phyloP scores from a whole-genome alignment of 2,113 vertebrate genomes.

The Noturus placidus region DNA sequence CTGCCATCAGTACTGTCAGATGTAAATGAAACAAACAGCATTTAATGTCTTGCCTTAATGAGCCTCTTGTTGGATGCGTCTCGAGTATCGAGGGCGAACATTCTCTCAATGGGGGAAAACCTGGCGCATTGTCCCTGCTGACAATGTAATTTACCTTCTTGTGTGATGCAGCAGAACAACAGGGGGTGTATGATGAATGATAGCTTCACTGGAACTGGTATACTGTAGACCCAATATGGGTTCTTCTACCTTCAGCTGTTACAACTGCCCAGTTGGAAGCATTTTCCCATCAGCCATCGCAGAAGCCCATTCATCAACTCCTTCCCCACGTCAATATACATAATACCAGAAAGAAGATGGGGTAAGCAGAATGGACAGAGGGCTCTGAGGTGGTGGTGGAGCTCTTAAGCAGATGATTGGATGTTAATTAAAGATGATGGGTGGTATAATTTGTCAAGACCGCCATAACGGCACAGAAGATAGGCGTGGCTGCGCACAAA shows the following conservation, averaged over 20 bases:
- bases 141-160: conserved; percentile 58
- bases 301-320: conserved; percentile 39
- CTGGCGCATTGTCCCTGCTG: conserved; percentile 49
- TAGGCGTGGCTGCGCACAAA: not conserved
- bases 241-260: conserved; percentile 14
- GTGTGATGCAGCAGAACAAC: conserved; percentile 24
- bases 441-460: conserved; percentile 6
- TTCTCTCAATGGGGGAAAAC: conserved; percentile 31
- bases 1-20: conserved; percentile 50
- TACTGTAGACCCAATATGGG: conserved; percentile 20
- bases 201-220: conserved; percentile 32
- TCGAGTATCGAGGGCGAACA: conserved; percentile 29
- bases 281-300: conserved; percentile 25
- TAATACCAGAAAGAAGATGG: not conserved
- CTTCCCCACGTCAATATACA: conserved; percentile 27
- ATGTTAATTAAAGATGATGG: conserved; percentile 51
- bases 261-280: conserved; percentile 13
- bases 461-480: not conserved
- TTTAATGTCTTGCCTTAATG: conserved; percentile 51
- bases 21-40: conserved; percentile 57
- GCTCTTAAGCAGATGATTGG: conserved; percentile 45
- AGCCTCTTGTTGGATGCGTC: conserved; percentile 51
- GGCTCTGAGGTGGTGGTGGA: conserved; percentile 20
- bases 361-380: conserved; percentile 34
- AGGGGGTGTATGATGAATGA: conserved; percentile 30